phyloP scores from a whole-genome alignment of 1,140 invertebrate genomes.

The Hestina assimilis region DNA sequence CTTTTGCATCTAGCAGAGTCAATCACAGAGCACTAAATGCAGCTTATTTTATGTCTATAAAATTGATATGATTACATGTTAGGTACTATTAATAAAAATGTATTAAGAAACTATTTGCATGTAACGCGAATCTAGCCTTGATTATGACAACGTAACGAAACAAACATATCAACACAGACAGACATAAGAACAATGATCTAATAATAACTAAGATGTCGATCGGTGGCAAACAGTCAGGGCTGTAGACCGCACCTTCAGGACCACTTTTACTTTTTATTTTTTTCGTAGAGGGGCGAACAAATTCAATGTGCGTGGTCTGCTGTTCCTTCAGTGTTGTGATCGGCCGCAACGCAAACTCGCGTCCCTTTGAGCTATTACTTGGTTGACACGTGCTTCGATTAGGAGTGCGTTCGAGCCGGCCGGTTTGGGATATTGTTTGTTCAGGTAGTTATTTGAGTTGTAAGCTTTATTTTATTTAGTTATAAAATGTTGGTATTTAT shows the following conservation, averaged over 20 bases:
- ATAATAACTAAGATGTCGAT: slow-evolving; percentile 16
- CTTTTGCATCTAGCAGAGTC: too few species aligned
- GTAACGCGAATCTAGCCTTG: neutral
- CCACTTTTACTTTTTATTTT: slow-evolving; percentile 71
- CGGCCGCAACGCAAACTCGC: slow-evolving; percentile 40
- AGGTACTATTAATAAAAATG: too few species aligned
- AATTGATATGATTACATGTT: too few species aligned
- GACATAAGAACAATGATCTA: slow-evolving; percentile 25
- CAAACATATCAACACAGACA: neutral
- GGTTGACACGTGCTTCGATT: slow-evolving; percentile 37
- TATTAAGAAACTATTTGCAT: neutral
- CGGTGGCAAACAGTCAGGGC: slow-evolving; percentile 21
- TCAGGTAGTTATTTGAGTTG: neutral
- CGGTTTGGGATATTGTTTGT: neutral
- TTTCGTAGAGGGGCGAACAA: slow-evolving; percentile 53
- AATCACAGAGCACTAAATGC: too few species aligned
- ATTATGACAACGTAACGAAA: neutral
- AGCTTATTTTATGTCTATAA: neutral
- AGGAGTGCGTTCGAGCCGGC: neutral
- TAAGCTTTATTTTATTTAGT: neutral
- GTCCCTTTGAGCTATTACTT: slow-evolving; percentile 35
- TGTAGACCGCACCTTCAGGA: slow-evolving; percentile 55
- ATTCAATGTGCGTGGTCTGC: slow-evolving; percentile 37
- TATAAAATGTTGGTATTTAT: neutral
- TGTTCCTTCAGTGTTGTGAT: slow-evolving; percentile 49